Base-by-base conservation (phyloP, 2,113 vertebrate genomes). In the Epinephelus moara region DNA sequence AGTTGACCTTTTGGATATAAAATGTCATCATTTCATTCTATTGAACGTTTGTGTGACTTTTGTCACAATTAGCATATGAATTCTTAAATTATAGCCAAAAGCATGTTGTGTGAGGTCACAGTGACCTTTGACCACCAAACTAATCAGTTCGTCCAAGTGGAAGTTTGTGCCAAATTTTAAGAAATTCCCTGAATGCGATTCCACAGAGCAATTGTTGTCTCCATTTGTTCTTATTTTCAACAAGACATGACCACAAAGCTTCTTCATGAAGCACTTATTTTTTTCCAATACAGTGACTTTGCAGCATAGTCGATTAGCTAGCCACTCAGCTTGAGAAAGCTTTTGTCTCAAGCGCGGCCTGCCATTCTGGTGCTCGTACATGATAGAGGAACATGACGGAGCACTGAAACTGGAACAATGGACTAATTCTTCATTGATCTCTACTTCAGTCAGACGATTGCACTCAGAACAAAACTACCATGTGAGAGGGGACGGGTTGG, bases 391-490 rank as follows among this genome's bases (percentile, higher is more conserved):
- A 78, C 50, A 74, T 72, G 45, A 40, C 56, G 67, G n/a, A 78
- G 50, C 30, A 84, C 2, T 53, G 40, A 82, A 87, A 86, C 72
- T 64, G 37, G 15, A 90, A 70, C 45, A 42, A 66, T 80, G 52
- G 30, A 85, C 45, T 83, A 27, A 72, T 80, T 64, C 86, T 63
- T 75, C 30, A 81, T 27, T 81, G 60, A 89, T 75, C n/a, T 78
- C 25, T 30, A 55, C 49, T 75, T 72, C 64, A 73, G 37, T 12
- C 17, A 79, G 64, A 80, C 4, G 4, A 53, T 5, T 77, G 40
- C 30, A 70, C 78, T 84, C 53, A 81, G 49, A 85, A 67, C 69
- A 64, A 75, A 87, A 81, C 71, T 37, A 52, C 40, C 45, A 47
- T 12, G 25, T 12, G 52, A 76, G 64, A 19, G 33, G 59, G 40